Conservation (phyloP, 2,113 vertebrate genomes). For the Rhinolophus ferrumequinum region DNA sequence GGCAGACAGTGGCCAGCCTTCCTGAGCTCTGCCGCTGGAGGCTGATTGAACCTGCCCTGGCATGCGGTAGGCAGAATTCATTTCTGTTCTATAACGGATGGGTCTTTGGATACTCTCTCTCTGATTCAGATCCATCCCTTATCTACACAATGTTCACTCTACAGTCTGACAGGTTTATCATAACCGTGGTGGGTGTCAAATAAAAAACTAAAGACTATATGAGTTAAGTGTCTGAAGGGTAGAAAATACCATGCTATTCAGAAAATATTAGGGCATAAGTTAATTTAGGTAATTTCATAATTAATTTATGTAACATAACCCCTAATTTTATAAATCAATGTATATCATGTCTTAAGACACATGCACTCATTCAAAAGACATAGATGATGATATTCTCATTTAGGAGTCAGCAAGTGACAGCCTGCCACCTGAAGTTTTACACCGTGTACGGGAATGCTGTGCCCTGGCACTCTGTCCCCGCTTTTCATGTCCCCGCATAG, state of each 20-base stretch:
- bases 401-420: neutral
- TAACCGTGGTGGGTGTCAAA: neutral
- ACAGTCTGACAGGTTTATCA: neutral
- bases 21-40: fast-evolving
- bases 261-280: neutral
- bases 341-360: neutral
- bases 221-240: neutral
- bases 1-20: neutral
- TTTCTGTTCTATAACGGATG: neutral
- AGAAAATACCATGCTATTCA: neutral
- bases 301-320: neutral
- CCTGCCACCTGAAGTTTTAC: neutral
- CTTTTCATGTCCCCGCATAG: fast-evolving
- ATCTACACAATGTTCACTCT: neutral
- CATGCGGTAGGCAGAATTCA: fast-evolving
- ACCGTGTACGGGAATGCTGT: fast-evolving
- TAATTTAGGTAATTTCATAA: neutral
- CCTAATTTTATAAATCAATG: neutral
- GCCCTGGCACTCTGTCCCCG: fast-evolving
- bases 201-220: neutral
- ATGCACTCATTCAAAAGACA: neutral
- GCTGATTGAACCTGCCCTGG: neutral
- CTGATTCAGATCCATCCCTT: neutral
- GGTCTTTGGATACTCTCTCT: neutral
- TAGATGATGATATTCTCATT: neutral